These are phyloP conservation scores for Andrena bicolor DNA, from an alignment of 2,888 invertebrate genomes.

Conservation along the genomic window DNA sequence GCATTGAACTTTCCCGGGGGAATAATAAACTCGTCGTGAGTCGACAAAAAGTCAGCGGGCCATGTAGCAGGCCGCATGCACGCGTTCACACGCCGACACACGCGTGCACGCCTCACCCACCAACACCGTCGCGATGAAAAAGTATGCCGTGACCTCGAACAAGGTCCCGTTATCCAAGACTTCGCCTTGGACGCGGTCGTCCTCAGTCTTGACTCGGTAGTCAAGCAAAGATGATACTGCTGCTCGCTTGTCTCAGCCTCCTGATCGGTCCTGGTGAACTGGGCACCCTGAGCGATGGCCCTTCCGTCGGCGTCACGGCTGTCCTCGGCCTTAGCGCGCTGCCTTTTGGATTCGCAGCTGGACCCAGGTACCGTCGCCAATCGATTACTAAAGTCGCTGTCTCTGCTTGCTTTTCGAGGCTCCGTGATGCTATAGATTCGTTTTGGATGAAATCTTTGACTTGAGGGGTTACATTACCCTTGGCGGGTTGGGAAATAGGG, in stretches of 20 bases:
- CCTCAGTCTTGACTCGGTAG: conserved; percentile 83
- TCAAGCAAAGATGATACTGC: conserved; percentile 82
- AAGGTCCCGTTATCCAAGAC: conserved; percentile 81
- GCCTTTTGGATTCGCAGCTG: conserved; percentile 78
- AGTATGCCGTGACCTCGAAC: conserved; percentile 84
- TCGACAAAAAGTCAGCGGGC: conserved; percentile 59
- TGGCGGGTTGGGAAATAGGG: background rate
- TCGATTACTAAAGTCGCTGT: background rate
- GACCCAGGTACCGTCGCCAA: conserved; percentile 77
- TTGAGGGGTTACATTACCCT: too few relatives aligned
- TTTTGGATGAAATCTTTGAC: too few relatives aligned
- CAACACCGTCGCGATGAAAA: conserved; percentile 69
- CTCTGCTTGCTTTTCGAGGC: background rate
- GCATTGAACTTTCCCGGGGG: conserved; percentile 69
- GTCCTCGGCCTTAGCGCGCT: conserved; percentile 72
- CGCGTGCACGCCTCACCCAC: conserved; percentile 31
- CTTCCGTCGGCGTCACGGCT: conserved; percentile 68
- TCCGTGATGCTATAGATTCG: background rate
- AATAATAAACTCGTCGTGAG: conserved; percentile 64
- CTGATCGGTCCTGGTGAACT: conserved; percentile 75
- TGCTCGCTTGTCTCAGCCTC: conserved; percentile 76
- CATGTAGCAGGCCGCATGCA: conserved; percentile 30
- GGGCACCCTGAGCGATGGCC: conserved; percentile 72
- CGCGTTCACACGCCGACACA: conserved; percentile 21
- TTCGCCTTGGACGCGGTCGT: conserved; percentile 77